phyloP scores from a whole-genome alignment of 2,113 vertebrate genomes.

The Engystomops pustulosus region DNA sequence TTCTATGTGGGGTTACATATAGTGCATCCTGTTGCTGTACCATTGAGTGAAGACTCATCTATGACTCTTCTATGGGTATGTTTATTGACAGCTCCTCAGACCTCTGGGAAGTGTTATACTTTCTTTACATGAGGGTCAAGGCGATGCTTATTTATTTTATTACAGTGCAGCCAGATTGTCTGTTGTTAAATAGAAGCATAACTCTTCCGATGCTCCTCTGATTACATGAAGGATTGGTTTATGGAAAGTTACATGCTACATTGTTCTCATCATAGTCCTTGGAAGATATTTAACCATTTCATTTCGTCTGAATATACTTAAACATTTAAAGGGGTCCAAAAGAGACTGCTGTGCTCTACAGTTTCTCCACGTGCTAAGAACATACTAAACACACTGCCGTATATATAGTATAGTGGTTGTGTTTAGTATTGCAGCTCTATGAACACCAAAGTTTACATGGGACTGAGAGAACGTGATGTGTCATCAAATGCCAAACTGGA shows the following conservation, averaged over 20 bases:
- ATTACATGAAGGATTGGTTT: not conserved
- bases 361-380: too few relatives aligned
- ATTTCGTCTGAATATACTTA: too few relatives aligned
- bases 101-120: constrained; percentile 18
- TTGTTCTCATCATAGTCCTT: not conserved
- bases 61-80: not conserved
- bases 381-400: too few relatives aligned
- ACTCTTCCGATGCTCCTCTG: constrained; percentile 10
- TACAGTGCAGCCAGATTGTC: not conserved
- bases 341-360: too few relatives aligned
- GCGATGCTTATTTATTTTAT: not conserved
- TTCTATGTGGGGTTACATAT: not conserved
- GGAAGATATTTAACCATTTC: not conserved
- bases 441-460: too few relatives aligned
- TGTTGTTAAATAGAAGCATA: not conserved
- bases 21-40: not conserved
- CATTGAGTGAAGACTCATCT: too few relatives aligned
- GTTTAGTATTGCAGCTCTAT: too few relatives aligned
- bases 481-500: too few relatives aligned
- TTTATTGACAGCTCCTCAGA: not conserved
- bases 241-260: not conserved
- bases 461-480: too few relatives aligned
- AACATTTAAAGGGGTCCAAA: too few relatives aligned
- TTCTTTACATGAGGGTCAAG: constrained; percentile 18
- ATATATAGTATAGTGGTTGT: too few relatives aligned